Evolutionary conservation across 2,888 invertebrate genomes (phyloP).

Genomic region (Nomada ruficornis): DNA sequence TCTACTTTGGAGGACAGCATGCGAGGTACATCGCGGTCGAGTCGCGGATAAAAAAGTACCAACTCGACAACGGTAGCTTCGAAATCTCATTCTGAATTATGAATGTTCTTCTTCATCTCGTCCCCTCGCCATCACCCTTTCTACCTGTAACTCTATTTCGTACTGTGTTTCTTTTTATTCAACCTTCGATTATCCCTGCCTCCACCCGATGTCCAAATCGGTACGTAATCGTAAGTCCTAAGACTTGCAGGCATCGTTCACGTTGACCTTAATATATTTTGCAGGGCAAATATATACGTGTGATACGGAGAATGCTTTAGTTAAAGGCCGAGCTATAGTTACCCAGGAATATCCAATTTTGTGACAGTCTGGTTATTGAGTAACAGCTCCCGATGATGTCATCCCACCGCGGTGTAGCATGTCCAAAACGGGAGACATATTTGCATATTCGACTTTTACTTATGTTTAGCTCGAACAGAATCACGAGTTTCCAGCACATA

Average conservation of each 20-base stretch:
- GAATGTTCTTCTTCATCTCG: not conserved
- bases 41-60: slow-evolving; percentile 43
- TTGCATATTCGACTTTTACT: slow-evolving; percentile 28
- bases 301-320: not conserved
- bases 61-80: slow-evolving; percentile 67
- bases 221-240: too few species aligned
- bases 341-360: slow-evolving; percentile 2
- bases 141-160: not conserved
- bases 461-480: not conserved
- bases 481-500: too few species aligned
- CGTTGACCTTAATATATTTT: too few species aligned
- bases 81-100: slow-evolving; percentile 67
- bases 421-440: slow-evolving; percentile 49
- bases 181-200: too few species aligned
- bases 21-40: slow-evolving; percentile 36
- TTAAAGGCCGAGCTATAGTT: not conserved
- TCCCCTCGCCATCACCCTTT: not conserved
- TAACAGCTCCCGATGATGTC: slow-evolving; percentile 42
- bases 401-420: slow-evolving; percentile 16
- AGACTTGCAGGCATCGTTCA: too few species aligned
- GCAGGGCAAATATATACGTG: not conserved
- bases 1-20: slow-evolving; percentile 58
- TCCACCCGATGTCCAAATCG: too few species aligned
- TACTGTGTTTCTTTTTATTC: too few species aligned
- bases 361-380: slow-evolving; percentile 31